These are phyloP conservation scores for Erebia epiphron DNA, from an alignment of 2,888 invertebrate genomes.

Conservation along the genomic window DNA sequence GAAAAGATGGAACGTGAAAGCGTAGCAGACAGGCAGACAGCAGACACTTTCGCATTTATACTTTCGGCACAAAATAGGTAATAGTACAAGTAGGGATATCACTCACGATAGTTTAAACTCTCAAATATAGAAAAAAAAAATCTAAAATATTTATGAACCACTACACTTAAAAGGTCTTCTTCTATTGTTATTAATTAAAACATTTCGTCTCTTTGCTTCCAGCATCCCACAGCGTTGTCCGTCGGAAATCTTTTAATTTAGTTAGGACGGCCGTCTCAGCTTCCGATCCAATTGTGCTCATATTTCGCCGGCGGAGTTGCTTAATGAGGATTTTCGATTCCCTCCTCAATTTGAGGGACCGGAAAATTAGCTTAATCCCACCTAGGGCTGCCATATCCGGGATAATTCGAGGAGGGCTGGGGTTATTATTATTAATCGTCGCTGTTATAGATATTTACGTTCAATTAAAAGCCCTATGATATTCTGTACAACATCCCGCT, in stretches of 20 bases:
- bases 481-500: not conserved
- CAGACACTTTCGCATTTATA: no score
- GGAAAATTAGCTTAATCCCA: constrained; percentile 41
- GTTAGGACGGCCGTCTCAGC: constrained; percentile 25
- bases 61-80: no score
- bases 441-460: not conserved
- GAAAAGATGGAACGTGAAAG: no score
- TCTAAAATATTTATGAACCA: no score
- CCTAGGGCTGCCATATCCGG: constrained; percentile 11
- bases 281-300: constrained; percentile 34
- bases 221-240: constrained; percentile 13
- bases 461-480: not conserved
- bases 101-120: no score
- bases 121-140: no score
- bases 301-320: constrained; percentile 34
- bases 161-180: not conserved
- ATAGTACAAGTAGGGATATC: no score
- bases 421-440: not conserved
- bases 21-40: no score
- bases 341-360: constrained; percentile 36
- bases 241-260: constrained; percentile 29
- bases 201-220: not conserved
- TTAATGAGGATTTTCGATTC: constrained; percentile 40
- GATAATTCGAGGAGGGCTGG: not conserved
- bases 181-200: constrained; percentile 17